These are phyloP conservation scores for Chaetodon trifasciatus DNA, from an alignment of 2,797 vertebrate species.

Conservation along the genomic window DNA sequence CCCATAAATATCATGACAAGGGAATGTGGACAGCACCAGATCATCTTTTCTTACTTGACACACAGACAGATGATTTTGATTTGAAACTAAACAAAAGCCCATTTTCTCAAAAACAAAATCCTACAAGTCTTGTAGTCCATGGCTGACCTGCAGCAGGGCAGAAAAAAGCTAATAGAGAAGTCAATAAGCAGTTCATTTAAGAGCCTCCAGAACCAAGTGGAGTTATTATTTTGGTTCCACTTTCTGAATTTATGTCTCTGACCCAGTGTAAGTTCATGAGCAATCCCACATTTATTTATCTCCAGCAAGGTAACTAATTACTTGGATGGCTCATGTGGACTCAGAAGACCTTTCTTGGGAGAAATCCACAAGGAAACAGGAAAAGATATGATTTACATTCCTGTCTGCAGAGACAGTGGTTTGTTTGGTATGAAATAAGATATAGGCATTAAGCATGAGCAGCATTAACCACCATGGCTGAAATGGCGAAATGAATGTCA, in stretches of 20 bases:
- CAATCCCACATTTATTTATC: neutral
- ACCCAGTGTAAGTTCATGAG: neutral
- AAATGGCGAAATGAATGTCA: neutral
- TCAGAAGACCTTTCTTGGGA: neutral
- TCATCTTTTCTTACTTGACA: slow-evolving; percentile 17
- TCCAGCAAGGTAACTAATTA: neutral
- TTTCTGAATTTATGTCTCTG: neutral
- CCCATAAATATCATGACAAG: neutral
- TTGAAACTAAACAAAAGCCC: neutral
- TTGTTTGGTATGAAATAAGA: neutral
- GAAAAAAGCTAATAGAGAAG: neutral
- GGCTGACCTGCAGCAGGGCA: neutral
- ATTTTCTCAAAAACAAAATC: neutral
- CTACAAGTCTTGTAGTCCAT: neutral
- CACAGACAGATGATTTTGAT: neutral
- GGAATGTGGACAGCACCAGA: slow-evolving; percentile 19
- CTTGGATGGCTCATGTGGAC: neutral
- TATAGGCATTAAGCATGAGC: neutral
- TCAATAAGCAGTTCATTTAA: neutral
- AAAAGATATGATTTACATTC: neutral
- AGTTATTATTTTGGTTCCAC: neutral
- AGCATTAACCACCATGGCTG: neutral
- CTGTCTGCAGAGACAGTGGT: neutral
- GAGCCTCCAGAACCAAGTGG: neutral
- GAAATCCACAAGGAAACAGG: neutral